These are phyloP conservation scores for Somateria mollissima DNA, from an alignment of 2,797 vertebrate genomes.

Conservation along the genomic window DNA sequence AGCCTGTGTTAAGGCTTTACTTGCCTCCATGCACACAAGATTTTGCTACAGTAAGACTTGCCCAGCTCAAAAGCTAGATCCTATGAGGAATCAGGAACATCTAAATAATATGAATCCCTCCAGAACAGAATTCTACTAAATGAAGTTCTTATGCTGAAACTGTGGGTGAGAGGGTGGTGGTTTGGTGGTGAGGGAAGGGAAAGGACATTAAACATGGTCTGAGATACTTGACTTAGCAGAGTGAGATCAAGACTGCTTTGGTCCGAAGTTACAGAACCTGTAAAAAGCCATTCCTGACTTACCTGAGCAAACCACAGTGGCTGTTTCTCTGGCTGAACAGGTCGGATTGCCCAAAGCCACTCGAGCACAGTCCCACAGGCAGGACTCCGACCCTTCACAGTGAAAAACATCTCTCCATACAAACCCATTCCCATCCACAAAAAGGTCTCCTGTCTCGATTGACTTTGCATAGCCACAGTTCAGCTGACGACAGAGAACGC, in stretches of 20 bases:
- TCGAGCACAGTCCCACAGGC: conserved; percentile 53
- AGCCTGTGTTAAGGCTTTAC: neutral
- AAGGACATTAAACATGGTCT: neutral
- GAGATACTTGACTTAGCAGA: neutral
- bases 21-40: neutral
- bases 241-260: neutral
- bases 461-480: conserved; percentile 66
- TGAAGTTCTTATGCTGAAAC: neutral
- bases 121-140: neutral
- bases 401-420: conserved; percentile 64
- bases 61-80: neutral
- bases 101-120: neutral
- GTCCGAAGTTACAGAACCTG: neutral
- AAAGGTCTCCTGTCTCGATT: neutral
- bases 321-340: conserved; percentile 47
- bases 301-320: conserved; percentile 74
- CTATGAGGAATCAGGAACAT: neutral
- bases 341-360: conserved; percentile 50
- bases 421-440: neutral
- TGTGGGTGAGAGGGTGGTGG: neutral
- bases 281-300: neutral
- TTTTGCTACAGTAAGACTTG: neutral
- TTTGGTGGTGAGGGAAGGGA: neutral
- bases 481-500: conserved; percentile 65
- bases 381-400: conserved; percentile 66